A percentile compares a stretch with the other conserved stretches of the same genome.
Conservation (phyloP, 2,888 invertebrate genomes). For the Elmis aenea region DNA sequence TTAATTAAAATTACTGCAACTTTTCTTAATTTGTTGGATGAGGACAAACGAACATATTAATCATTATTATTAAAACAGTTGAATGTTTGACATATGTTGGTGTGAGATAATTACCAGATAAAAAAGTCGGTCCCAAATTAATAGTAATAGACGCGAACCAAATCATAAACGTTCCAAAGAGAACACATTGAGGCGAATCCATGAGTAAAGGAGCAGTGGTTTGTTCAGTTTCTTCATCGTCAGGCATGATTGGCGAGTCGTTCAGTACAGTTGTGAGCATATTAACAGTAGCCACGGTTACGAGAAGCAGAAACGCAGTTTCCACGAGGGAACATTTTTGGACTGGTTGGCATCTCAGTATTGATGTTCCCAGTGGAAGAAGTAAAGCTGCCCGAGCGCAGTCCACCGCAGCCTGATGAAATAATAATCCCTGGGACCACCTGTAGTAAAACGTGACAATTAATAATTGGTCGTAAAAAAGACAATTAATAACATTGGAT, state of each 20-base stretch:
- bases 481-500: too few species aligned
- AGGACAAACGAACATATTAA: too few species aligned
- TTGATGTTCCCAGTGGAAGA: constrained; percentile 72
- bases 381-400: constrained; percentile 76
- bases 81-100: not conserved
- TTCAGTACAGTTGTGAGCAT: constrained; percentile 82
- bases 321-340: constrained; percentile 83
- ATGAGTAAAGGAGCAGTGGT: constrained; percentile 62
- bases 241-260: constrained; percentile 82
- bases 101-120: constrained; percentile 71
- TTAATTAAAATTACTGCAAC: too few species aligned
- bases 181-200: constrained; percentile 85
- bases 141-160: constrained; percentile 91
- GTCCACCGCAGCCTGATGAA: constrained; percentile 81
- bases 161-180: constrained; percentile 88
- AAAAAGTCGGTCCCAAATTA: constrained; percentile 83
- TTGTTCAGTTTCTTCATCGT: constrained; percentile 56
- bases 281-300: constrained; percentile 87
- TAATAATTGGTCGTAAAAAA: too few species aligned
- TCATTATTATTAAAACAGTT: not conserved
- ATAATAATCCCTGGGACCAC: constrained; percentile 81
- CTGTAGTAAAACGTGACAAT: constrained; percentile 54
- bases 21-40: too few species aligned
- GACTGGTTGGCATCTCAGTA: constrained; percentile 76
- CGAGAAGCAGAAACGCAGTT: constrained; percentile 80